These are phyloP conservation scores for Pristionchus entomophagus DNA, from an alignment of 2,888 invertebrate genomes.

Conservation along the genomic window DNA sequence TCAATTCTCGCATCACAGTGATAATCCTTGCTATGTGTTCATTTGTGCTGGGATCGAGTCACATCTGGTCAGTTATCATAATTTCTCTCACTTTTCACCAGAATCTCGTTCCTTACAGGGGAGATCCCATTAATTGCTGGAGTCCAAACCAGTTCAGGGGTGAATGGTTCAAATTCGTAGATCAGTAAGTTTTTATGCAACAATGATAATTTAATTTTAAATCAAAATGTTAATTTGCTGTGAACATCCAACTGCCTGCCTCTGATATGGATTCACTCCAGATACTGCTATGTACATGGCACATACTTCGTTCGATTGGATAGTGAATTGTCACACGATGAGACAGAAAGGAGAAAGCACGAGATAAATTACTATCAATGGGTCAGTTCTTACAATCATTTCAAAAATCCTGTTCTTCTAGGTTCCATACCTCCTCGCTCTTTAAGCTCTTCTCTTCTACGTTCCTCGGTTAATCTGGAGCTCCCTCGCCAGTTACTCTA, in stretches of 20 bases:
- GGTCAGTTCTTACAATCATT: conserved; percentile 55
- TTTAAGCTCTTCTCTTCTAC: conserved; percentile 74
- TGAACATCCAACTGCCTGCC: too few species aligned
- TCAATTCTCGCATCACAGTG: conserved; percentile 71
- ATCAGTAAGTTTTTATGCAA: conserved; percentile 45
- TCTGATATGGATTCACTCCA: not conserved
- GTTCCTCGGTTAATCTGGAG: conserved; percentile 74
- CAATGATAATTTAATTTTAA: too few species aligned
- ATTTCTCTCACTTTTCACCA: not conserved
- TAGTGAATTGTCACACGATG: conserved; percentile 66
- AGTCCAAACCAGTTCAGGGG: conserved; percentile 73
- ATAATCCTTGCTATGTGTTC: conserved; percentile 68
- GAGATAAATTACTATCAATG: conserved; percentile 74
- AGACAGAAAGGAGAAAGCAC: conserved; percentile 57
- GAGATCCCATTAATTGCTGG: conserved; percentile 74
- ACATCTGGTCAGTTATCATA: not conserved
- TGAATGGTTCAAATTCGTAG: conserved; percentile 60
- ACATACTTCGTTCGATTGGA: conserved; percentile 72
- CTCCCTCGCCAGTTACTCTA: conserved; percentile 66
- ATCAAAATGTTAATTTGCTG: too few species aligned
- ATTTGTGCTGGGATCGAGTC: conserved; percentile 57
- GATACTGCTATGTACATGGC: conserved; percentile 75
- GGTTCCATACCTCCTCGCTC: conserved; percentile 74
- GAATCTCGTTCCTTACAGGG: conserved; percentile 65
- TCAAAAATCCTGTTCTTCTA: conserved; percentile 47